phyloP scores from a whole-genome alignment of 2,113 vertebrate species.

The Hystrix brachyura region DNA sequence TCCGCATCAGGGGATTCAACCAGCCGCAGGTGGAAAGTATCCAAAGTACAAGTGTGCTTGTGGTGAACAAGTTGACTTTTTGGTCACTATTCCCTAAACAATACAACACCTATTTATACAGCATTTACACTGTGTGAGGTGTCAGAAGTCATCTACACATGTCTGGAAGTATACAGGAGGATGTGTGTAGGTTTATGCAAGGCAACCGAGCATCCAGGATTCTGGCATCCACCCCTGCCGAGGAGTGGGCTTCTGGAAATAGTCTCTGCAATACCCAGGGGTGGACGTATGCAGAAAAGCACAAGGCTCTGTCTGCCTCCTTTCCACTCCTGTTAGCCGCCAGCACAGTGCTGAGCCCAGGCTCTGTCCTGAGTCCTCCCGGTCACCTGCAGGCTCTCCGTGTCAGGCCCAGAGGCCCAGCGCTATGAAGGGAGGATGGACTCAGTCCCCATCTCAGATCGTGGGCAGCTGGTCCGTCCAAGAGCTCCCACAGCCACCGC shows the following conservation, averaged over 20 bases:
- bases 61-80: background rate
- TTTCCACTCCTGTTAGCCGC: background rate
- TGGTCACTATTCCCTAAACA: background rate
- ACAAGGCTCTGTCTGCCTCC: background rate
- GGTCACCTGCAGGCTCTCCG: background rate
- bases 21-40: background rate
- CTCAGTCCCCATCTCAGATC: background rate
- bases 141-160: background rate
- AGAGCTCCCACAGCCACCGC: accelerated
- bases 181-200: background rate
- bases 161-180: no score
- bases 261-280: background rate
- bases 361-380: background rate
- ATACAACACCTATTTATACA: background rate
- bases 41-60: background rate
- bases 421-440: background rate
- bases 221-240: background rate
- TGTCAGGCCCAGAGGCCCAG: background rate
- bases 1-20: background rate
- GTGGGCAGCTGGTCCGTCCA: background rate
- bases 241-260: background rate
- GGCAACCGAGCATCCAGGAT: background rate
- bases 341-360: background rate
- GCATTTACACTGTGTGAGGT: background rate
- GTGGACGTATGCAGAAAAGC: background rate